Evolutionary conservation across 1,140 invertebrate genomes (phyloP).

Genomic region (Zaprionus lachaisei): DNA sequence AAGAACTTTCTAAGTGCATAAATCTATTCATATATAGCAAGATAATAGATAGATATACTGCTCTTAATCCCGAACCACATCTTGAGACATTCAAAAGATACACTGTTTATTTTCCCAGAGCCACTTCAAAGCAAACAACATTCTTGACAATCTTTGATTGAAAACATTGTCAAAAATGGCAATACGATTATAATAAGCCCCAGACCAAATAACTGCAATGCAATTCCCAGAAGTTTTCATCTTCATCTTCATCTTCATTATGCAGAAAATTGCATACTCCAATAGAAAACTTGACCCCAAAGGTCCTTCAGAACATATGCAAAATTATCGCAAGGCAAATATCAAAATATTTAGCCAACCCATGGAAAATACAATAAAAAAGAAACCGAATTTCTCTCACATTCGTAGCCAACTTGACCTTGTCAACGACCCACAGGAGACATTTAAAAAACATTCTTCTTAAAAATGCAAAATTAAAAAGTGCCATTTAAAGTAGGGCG

Average conservation of each 20-base stretch:
- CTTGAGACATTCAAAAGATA: not conserved
- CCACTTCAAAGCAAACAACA: not conserved
- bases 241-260: slow-evolving; percentile 4
- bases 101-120: not conserved
- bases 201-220: not conserved
- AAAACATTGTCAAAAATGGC: not conserved
- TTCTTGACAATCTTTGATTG: not conserved
- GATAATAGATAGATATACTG: not conserved
- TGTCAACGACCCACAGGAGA: slow-evolving; percentile 22
- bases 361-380: slow-evolving; percentile 30
- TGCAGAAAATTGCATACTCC: slow-evolving; percentile 12
- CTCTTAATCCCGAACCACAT: not conserved
- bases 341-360: slow-evolving; percentile 48
- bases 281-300: slow-evolving; percentile 38
- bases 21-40: too few species aligned
- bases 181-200: not conserved
- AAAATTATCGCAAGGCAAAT: slow-evolving; percentile 33
- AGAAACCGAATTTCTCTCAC: slow-evolving; percentile 47
- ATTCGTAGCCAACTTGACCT: slow-evolving; percentile 53
- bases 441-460: slow-evolving; percentile 45
- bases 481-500: slow-evolving; percentile 53
- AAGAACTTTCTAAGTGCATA: not conserved
- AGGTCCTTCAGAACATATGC: slow-evolving; percentile 29
- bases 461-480: slow-evolving; percentile 42
- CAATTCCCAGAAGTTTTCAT: slow-evolving; percentile 22